These are phyloP conservation scores for Nicator chloris DNA, from an alignment of 2,113 vertebrate genomes.

Conservation along the genomic window DNA sequence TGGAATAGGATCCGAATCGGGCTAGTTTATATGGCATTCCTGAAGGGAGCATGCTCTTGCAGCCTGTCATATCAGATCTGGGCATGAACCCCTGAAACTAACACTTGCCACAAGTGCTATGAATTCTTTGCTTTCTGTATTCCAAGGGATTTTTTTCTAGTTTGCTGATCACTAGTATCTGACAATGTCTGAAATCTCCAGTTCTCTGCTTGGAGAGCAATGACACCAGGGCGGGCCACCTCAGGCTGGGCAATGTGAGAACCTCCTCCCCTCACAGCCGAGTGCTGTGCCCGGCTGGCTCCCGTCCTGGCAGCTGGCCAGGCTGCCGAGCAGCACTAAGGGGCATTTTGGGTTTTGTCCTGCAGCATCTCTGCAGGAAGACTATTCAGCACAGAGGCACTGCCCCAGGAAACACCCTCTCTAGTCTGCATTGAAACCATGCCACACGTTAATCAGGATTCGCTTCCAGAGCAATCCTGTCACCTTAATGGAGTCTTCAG, in stretches of 20 bases:
- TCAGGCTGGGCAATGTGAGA: background rate
- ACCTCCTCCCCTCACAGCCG: background rate
- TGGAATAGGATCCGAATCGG: background rate
- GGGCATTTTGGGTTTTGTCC: background rate
- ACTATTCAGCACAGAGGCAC: background rate
- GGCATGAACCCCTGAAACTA: background rate
- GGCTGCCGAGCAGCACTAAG: background rate
- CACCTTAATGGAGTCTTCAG: background rate
- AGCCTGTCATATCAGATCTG: background rate
- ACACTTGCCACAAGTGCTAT: background rate
- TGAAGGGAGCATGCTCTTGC: background rate
- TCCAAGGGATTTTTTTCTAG: background rate
- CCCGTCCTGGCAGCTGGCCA: background rate
- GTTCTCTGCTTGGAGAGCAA: background rate
- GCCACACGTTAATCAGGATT: background rate
- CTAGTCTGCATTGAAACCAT: background rate
- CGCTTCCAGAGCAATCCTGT: background rate
- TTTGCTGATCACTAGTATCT: background rate
- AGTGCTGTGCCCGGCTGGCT: rapidly evolving
- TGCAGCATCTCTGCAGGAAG: background rate
- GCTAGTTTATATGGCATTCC: background rate
- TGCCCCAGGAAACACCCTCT: background rate
- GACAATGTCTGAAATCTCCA: background rate
- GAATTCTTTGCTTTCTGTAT: background rate
- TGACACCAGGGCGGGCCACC: background rate